Conservation (phyloP, 23 tunicate species). For the Halocynthia aurantium region DNA sequence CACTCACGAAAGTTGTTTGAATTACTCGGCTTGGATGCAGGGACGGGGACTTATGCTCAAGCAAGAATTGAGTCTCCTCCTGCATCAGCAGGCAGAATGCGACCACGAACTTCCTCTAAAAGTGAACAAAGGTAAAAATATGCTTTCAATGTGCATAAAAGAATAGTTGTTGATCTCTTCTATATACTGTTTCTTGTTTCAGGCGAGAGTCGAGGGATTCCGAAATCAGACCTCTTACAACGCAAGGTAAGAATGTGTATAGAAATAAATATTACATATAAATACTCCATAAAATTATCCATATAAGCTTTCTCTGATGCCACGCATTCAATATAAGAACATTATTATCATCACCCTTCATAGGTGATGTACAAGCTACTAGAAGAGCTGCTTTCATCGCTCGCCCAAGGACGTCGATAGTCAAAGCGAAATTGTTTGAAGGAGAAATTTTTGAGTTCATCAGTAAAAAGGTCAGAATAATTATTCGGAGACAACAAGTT, state of each 20-base stretch:
- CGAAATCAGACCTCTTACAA: no score
- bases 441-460: conserved; percentile 44
- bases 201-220: no score
- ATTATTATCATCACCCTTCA: no score
- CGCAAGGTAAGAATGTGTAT: no score
- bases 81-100: background rate
- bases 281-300: no score
- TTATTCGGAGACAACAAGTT: background rate
- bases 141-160: background rate
- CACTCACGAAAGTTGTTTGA: conserved; percentile 49
- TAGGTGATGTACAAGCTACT: no score
- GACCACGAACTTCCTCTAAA: conserved; percentile 18
- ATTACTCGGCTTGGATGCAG: conserved; percentile 49
- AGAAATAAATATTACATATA: no score
- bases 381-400: background rate
- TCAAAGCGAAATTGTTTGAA: conserved; percentile 33
- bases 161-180: no score
- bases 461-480: conserved; percentile 46
- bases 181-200: no score
- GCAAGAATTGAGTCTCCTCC: background rate
- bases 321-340: no score
- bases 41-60: conserved; percentile 21
- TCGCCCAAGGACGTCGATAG: conserved; percentile 62
- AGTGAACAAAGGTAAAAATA: background rate
- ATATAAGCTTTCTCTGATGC: no score